Conservation (phyloP, 35 echinoderm and acorn worm species). For the Heliocidaris erythrogramma region DNA sequence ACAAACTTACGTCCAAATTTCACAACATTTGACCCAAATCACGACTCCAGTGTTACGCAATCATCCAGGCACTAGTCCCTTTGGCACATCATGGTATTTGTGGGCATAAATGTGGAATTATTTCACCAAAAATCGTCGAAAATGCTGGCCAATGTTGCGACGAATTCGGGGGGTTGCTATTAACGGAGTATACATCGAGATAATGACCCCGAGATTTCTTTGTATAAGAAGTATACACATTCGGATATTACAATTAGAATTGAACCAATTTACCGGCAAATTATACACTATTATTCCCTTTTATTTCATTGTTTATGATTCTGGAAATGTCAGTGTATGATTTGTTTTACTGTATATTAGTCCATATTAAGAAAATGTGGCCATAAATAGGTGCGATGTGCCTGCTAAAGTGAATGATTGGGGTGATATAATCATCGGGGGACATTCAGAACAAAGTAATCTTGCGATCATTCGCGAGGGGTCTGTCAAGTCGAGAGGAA, state of each 20-base stretch:
- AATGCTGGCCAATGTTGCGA: constrained; percentile 22
- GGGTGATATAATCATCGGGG: neutral
- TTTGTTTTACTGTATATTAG: neutral
- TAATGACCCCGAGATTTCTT: constrained; percentile 56
- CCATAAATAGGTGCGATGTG: neutral
- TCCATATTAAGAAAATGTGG: neutral
- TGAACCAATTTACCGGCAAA: constrained; percentile 45
- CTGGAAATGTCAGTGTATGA: neutral
- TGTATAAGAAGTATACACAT: constrained; percentile 51
- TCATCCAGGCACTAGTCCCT: constrained; percentile 3
- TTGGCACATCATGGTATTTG: constrained; percentile 23
- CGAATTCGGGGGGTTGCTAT: constrained; percentile 34
- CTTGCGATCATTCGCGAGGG: constrained; percentile 50
- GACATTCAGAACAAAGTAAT: constrained; percentile 52
- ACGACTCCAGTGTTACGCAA: constrained; percentile 33
- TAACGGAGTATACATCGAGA: constrained; percentile 44
- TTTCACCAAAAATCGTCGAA: neutral
- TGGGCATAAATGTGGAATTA: neutral
- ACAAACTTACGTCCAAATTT: constrained; percentile 45
- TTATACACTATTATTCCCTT: neutral
- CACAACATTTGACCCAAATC: constrained; percentile 49
- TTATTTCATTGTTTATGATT: neutral
- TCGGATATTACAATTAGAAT: constrained; percentile 54
- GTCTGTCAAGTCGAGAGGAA: constrained; percentile 38
- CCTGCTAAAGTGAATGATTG: neutral